Evolutionary conservation across 2,797 vertebrate species (phyloP).

Genomic region (Chloroceryle amazona): DNA sequence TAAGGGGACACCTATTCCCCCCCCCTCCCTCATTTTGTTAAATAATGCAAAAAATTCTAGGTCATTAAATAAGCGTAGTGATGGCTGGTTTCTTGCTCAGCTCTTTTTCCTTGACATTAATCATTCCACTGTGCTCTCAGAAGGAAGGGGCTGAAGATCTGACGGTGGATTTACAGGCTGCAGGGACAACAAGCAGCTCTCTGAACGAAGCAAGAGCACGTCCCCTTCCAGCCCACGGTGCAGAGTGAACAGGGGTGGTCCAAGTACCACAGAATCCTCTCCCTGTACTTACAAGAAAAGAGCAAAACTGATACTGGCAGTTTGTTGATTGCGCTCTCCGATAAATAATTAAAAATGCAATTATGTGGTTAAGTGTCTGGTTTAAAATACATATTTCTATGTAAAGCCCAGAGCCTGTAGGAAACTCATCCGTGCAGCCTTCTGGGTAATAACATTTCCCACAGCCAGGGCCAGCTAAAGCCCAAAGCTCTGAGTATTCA

Average conservation of each 20-base stretch:
- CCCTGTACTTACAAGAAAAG: neutral
- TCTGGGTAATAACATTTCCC: neutral
- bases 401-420: neutral
- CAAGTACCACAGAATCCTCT: neutral
- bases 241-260: neutral
- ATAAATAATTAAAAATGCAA: slow-evolving; percentile 35
- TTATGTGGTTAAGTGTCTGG: neutral
- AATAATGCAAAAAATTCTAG: neutral
- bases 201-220: neutral
- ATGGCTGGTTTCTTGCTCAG: neutral
- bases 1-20: neutral
- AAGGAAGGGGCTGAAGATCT: neutral
- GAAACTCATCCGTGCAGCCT: neutral
- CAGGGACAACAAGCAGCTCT: neutral
- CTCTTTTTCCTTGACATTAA: neutral
- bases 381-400: neutral
- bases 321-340: neutral
- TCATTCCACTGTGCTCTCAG: neutral
- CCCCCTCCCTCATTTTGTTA: neutral
- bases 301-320: neutral
- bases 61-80: neutral
- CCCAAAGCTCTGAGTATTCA: neutral
- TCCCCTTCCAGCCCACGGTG: neutral
- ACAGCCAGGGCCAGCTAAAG: neutral
- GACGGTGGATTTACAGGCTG: neutral